Evolutionary conservation across 2,113 vertebrate genomes (phyloP).

Genomic region (Rhea americana): DNA sequence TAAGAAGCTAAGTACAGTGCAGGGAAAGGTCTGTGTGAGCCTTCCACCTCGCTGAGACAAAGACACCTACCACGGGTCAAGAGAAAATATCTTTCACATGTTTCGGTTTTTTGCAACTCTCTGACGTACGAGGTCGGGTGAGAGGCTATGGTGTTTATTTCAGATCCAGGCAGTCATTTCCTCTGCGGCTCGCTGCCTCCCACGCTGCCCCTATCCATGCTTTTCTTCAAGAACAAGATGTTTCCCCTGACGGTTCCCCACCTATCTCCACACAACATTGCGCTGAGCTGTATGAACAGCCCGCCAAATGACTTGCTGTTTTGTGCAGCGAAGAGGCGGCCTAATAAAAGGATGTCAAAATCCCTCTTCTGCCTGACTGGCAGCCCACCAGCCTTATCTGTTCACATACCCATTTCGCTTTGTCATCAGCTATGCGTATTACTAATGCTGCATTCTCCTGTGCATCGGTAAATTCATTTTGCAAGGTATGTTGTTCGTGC

Average conservation of each 20-base stretch:
- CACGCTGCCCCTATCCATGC: rapidly evolving
- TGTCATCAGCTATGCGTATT: background rate
- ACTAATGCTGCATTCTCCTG: background rate
- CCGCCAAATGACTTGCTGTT: background rate
- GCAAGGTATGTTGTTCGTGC: background rate
- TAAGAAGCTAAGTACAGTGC: background rate
- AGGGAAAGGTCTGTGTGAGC: background rate
- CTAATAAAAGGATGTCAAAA: background rate
- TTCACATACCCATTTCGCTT: background rate
- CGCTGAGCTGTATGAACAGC: background rate
- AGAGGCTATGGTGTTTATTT: background rate
- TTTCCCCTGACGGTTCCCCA: background rate
- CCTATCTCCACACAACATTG: background rate
- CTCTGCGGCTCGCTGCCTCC: background rate
- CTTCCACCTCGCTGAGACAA: background rate
- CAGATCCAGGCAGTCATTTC: background rate
- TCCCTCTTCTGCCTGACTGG: background rate
- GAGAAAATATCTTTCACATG: background rate
- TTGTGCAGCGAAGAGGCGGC: background rate
- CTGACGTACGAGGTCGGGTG: background rate
- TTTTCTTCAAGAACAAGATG: background rate
- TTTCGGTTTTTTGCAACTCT: background rate
- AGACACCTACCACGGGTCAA: background rate
- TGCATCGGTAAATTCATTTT: background rate
- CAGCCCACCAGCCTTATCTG: background rate